Conservation (phyloP, 2,113 vertebrate species). For the Seriola quinqueradiata region DNA sequence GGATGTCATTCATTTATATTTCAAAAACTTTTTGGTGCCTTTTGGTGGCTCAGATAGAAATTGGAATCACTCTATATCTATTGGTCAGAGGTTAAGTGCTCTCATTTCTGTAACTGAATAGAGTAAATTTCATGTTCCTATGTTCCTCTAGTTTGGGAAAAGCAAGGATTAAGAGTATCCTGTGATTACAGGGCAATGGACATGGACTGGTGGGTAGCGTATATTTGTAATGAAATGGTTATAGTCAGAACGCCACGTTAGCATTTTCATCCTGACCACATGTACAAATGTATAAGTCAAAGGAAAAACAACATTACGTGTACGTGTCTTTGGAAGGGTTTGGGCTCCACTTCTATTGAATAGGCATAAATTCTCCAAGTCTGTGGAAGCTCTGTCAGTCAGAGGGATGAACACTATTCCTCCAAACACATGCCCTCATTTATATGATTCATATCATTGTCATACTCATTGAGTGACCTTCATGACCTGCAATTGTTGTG, state of each 20-base stretch:
- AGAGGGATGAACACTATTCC: not conserved
- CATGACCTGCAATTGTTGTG: too few relatives aligned
- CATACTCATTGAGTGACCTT: not conserved
- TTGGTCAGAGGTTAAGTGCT: not conserved
- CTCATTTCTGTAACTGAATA: not conserved
- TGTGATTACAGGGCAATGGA: not conserved
- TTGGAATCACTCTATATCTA: not conserved
- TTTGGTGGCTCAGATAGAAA: not conserved
- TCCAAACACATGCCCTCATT: not conserved
- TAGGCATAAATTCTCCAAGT: not conserved
- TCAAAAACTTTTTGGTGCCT: too few relatives aligned
- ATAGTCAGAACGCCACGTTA: not conserved
- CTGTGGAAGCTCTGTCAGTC: not conserved
- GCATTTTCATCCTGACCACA: not conserved
- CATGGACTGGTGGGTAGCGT: not conserved
- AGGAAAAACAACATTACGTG: not conserved
- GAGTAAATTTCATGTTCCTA: not conserved
- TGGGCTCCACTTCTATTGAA: not conserved
- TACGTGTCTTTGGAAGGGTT: not conserved
- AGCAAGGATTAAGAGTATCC: not conserved
- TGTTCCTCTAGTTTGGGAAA: not conserved
- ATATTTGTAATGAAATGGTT: not conserved
- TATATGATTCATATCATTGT: not conserved
- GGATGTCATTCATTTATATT: not conserved
- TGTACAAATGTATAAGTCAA: not conserved